These are phyloP conservation scores for Aurelia sp. DNA, from an alignment of 30 jellyfish, hydroid and myxozoan species.

Conservation along the genomic window DNA sequence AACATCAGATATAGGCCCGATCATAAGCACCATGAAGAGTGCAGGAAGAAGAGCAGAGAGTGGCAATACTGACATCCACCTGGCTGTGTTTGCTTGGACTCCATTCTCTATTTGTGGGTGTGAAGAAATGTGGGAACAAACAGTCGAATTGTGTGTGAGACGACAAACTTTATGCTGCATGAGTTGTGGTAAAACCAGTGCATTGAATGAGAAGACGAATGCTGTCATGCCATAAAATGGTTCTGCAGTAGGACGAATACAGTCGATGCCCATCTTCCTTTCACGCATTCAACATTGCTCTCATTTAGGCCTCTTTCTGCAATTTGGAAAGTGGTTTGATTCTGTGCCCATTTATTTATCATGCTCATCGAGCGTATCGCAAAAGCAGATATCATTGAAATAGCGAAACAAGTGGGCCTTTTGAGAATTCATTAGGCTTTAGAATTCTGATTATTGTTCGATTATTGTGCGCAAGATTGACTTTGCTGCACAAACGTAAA, in stretches of 20 bases:
- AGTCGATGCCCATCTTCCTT: conserved; percentile 20
- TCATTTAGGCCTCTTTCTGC: no score
- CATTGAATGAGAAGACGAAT: conserved; percentile 32
- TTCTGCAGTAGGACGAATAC: conserved; percentile 64
- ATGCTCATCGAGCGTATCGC: no score
- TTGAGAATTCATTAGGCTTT: no score
- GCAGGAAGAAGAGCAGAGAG: conserved; percentile 64
- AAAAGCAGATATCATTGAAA: no score
- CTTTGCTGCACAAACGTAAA: no score
- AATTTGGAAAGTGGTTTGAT: no score
- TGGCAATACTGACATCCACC: conserved; percentile 60
- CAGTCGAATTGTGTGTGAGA: conserved; percentile 29
- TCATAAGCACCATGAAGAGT: conserved; percentile 30
- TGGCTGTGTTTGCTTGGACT: conserved; percentile 53
- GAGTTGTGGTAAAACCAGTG: conserved; percentile 57
- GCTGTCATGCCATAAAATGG: conserved; percentile 16
- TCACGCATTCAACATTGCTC: no score
- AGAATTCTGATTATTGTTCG: no score
- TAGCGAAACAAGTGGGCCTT: no score
- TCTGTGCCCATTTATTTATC: no score
- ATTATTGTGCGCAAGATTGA: no score
- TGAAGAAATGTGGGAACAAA: conserved; percentile 16
- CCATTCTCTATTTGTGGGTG: conserved; percentile 29
- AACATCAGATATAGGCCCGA: conserved; percentile 73
- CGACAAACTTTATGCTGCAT: conserved; percentile 40